A percentile compares a stretch with the other conserved stretches of the same genome.
Conservation (phyloP, 2,888 invertebrate species). For the Venusia cambrica region DNA sequence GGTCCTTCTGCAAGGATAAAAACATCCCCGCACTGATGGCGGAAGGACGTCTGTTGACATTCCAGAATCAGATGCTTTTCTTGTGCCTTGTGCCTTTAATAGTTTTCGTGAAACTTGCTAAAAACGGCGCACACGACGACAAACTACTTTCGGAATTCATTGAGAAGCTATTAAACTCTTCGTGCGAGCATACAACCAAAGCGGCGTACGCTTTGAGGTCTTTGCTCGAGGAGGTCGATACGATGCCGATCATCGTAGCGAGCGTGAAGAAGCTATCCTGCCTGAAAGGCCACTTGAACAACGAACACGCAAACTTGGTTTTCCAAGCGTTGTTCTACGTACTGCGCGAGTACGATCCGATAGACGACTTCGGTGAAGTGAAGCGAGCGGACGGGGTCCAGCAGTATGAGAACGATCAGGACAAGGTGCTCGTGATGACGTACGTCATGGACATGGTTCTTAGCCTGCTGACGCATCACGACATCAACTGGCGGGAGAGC, state of each 20-base stretch:
- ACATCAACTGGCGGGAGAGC: slow-evolving; percentile 89
- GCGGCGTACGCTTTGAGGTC: slow-evolving; percentile 82
- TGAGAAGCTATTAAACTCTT: slow-evolving; percentile 81
- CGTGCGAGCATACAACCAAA: slow-evolving; percentile 83
- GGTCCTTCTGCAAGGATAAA: slow-evolving; percentile 44
- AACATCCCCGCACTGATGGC: slow-evolving; percentile 34
- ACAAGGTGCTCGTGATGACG: slow-evolving; percentile 76
- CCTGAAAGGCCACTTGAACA: slow-evolving; percentile 77
- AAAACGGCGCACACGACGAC: slow-evolving; percentile 45
- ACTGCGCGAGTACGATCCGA: slow-evolving; percentile 76
- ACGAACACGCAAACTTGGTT: slow-evolving; percentile 82
- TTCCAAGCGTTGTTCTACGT: slow-evolving; percentile 84
- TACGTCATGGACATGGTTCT: slow-evolving; percentile 85
- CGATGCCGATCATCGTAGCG: slow-evolving; percentile 67
- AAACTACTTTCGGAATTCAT: slow-evolving; percentile 82
- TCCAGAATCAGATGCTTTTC: slow-evolving; percentile 82
- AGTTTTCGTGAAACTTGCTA: slow-evolving; percentile 47
- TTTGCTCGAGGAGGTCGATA: slow-evolving; percentile 64
- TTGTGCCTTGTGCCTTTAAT: slow-evolving; percentile 84
- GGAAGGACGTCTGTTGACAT: slow-evolving; percentile 45
- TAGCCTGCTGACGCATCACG: slow-evolving; percentile 84
- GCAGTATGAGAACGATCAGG: slow-evolving; percentile 49
- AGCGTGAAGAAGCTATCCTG: slow-evolving; percentile 81
- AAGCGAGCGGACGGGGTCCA: slow-evolving; percentile 32
- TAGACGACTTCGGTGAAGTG: slow-evolving; percentile 40